Conservation (phyloP, 2,797 vertebrate species). For the Paramormyrops hopkinsi region DNA sequence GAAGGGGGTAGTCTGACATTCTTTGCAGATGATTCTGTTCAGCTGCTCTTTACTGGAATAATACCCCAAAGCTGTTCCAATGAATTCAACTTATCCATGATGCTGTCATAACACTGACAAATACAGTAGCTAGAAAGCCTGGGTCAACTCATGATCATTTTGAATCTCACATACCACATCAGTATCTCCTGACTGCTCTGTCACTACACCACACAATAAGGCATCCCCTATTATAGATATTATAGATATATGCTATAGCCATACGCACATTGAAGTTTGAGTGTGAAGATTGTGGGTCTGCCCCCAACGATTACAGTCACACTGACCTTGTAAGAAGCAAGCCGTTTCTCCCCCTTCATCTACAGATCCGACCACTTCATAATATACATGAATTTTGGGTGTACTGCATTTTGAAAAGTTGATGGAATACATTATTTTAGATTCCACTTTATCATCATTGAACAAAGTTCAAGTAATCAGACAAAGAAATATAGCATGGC, state of each 20-base stretch:
- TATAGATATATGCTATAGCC: too few species aligned
- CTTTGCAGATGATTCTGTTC: background rate
- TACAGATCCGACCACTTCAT: background rate
- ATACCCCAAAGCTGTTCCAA: background rate
- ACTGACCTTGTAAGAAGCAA: background rate
- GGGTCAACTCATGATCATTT: background rate
- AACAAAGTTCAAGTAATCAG: background rate
- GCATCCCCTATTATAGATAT: background rate
- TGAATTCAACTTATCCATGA: background rate
- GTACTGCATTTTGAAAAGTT: background rate
- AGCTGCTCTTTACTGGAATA: background rate
- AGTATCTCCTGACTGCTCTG: background rate
- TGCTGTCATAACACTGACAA: background rate
- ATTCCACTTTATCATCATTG: background rate
- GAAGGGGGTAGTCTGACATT: background rate
- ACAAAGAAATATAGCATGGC: background rate
- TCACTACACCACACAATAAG: background rate
- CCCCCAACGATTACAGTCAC: background rate
- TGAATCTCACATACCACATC: background rate
- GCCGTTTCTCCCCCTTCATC: background rate
- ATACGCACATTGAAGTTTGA: background rate
- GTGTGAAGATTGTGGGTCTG: too few species aligned
- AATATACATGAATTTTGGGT: background rate
- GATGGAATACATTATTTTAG: background rate
- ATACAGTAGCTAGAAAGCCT: background rate